These are phyloP conservation scores for Bruchidius siliquastri DNA, from an alignment of 2,888 invertebrate genomes.

Conservation along the genomic window DNA sequence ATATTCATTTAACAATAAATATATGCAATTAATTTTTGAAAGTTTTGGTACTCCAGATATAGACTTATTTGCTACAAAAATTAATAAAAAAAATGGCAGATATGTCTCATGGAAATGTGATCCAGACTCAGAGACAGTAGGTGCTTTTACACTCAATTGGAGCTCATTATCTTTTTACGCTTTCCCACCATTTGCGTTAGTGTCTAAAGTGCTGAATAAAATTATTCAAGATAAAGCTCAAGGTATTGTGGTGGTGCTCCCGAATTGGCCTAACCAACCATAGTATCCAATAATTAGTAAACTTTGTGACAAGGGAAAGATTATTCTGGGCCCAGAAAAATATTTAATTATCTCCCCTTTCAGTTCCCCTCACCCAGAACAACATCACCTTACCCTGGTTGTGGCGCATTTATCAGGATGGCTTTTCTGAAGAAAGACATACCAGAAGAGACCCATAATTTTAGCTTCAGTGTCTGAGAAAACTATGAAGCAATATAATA, in stretches of 20 bases:
- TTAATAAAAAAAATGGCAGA: slow-evolving; percentile 6
- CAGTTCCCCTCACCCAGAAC: not conserved
- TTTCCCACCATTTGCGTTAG: slow-evolving; percentile 16
- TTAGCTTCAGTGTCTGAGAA: not conserved
- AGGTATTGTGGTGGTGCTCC: slow-evolving; percentile 15
- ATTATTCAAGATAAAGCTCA: slow-evolving; percentile 13
- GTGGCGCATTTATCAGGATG: slow-evolving; percentile 5
- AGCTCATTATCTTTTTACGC: slow-evolving; percentile 20
- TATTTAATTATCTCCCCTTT: slow-evolving; percentile 4
- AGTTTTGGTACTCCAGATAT: slow-evolving; percentile 8
- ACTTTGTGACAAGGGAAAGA: not conserved
- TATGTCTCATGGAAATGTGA: slow-evolving; percentile 15
- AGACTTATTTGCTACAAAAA: slow-evolving; percentile 6
- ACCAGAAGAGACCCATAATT: not conserved
- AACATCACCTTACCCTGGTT: slow-evolving; percentile 6
- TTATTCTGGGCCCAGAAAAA: slow-evolving; percentile 4
- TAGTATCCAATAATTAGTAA: slow-evolving; percentile 11
- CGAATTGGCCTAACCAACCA: slow-evolving; percentile 14
- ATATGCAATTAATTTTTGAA: slow-evolving; percentile 2
- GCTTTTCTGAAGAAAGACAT: not conserved
- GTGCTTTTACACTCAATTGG: slow-evolving; percentile 28
- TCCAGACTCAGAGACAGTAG: slow-evolving; percentile 20
- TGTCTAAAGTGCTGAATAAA: slow-evolving; percentile 11
- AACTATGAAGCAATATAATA: not conserved
- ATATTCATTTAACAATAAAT: slow-evolving; percentile 3